Base-by-base conservation (phyloP, 2,888 invertebrate genomes). In the Philopedon plagiatum region DNA sequence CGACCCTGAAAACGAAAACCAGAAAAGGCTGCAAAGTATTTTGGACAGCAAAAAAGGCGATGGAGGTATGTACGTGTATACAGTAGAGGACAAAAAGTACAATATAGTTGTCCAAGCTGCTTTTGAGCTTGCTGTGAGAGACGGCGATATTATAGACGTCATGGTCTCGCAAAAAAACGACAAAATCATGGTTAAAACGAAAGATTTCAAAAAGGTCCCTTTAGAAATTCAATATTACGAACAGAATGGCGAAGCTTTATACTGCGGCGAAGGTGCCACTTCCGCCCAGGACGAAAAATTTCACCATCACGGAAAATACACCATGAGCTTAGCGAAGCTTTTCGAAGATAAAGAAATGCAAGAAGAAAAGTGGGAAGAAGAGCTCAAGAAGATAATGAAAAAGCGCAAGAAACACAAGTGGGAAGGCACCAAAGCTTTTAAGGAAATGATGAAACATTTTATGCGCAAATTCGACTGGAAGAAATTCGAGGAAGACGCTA, bases 101-200 rank as follows among this genome's bases (percentile, higher is more conserved):
- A 92, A 91, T 79, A 88, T 94, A 76, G 92, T 94, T 46, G 91
- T 94, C 78, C 90, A 93, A 3, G 91, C 92, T 37, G 89, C 89
- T 71, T 87, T 94, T 81, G 94, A 94, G 83, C 90, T 91, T 9
- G 93, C 94, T 2, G 91, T 94, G 57, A 87, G 93, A 19, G 92
- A 93, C 78, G 93, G 94, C 63, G 93, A 93, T 78, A 91, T 94
- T 32, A 88, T 90, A 69, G 93, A 93, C 80, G 91, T 94, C 1
- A 90, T 94, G 89, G 86, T 94, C 15, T 93, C 93, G 2, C 91
- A 93, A 79, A 91, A 92, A 81, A 91, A 91, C 62, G 93, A 93
- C 81, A 92, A 91, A 73, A 90, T 93, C 75, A 85, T 93, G 18
- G 88, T 94, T 13, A 91, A 92, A 85, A 87, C 92, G 78, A 92